These are phyloP conservation scores for Cremastinae sp. DNA, from an alignment of 2,888 invertebrate species.

Conservation along the genomic window DNA sequence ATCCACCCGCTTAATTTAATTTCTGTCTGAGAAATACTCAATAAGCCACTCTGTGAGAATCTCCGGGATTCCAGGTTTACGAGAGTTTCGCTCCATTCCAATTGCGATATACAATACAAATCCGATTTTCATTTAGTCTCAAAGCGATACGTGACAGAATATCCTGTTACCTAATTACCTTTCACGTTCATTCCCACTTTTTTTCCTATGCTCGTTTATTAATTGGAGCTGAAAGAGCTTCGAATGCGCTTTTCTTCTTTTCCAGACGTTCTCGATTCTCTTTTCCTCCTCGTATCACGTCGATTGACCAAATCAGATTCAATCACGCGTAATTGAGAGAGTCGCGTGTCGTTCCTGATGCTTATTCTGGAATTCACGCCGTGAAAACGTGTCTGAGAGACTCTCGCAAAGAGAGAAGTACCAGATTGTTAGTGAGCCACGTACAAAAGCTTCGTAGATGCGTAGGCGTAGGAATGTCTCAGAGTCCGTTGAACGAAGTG, in stretches of 20 bases:
- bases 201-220: not conserved
- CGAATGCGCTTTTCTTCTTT: no score
- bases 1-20: constrained; percentile 63
- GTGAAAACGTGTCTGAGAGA: constrained; percentile 27
- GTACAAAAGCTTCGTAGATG: not conserved
- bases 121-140: not conserved
- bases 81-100: constrained; percentile 7
- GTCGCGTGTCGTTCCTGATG: constrained; percentile 36
- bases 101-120: not conserved
- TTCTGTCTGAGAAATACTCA: constrained; percentile 56
- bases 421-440: constrained; percentile 10
- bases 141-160: not conserved
- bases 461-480: constrained; percentile 59
- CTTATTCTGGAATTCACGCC: constrained; percentile 36
- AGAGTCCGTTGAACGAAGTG: constrained; percentile 52
- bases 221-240: not conserved
- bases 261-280: no score
- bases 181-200: not conserved
- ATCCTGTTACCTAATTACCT: no score
- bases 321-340: constrained; percentile 43
- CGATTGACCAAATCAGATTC: constrained; percentile 42
- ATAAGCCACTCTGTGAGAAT: constrained; percentile 32
- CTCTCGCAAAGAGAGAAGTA: constrained; percentile 9
- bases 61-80: constrained; percentile 6
- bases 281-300: constrained; percentile 13